Conservation (phyloP, 2,113 vertebrate genomes). For the Lipophrys pholis region DNA sequence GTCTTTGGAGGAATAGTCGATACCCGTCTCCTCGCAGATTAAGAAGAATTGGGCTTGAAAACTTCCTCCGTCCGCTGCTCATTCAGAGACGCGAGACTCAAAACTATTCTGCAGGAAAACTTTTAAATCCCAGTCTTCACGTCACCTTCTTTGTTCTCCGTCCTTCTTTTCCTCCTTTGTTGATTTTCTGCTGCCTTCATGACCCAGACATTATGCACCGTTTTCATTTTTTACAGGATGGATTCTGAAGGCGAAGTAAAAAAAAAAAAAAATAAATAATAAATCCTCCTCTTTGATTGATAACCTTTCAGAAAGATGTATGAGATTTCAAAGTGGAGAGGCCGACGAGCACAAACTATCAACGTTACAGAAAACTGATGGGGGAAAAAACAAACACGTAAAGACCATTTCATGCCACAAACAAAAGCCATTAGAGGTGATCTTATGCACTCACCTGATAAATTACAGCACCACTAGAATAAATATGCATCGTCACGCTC, state of each 20-base stretch:
- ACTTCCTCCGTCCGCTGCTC: constrained; percentile 23
- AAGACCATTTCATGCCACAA: background rate
- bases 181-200: constrained; percentile 35
- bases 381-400: background rate
- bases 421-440: background rate
- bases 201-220: constrained; percentile 27
- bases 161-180: background rate
- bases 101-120: constrained; percentile 32
- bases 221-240: constrained; percentile 26
- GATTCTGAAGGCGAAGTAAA: constrained; percentile 22
- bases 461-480: too few relatives aligned
- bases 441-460: too few relatives aligned
- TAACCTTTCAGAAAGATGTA: constrained; percentile 39
- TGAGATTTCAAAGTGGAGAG: constrained; percentile 30
- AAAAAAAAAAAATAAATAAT: too few relatives aligned
- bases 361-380: constrained; percentile 7
- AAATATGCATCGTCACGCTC: too few relatives aligned
- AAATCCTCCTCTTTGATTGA: constrained; percentile 38
- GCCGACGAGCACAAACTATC: constrained; percentile 10
- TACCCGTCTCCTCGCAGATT: constrained; percentile 59
- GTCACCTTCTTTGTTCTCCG: constrained; percentile 20
- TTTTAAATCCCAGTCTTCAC: constrained; percentile 44
- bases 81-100: constrained; percentile 26
- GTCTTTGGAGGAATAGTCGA: constrained; percentile 44
- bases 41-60: constrained; percentile 58